Conservation (phyloP, 1,140 invertebrate species). For the Heliconius nattereri region DNA sequence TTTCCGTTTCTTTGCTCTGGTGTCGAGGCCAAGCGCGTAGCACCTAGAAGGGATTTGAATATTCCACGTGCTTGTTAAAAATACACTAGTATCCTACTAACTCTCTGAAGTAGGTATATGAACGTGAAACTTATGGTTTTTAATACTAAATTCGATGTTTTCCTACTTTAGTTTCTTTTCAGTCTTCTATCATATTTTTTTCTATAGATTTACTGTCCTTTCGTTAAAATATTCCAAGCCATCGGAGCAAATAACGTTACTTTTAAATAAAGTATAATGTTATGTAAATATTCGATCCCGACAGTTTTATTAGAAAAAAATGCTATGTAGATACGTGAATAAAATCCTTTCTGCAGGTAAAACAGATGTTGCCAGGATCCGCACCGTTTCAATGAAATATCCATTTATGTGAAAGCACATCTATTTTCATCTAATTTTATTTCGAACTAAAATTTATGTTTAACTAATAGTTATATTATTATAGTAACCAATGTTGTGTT, state of each 20-base stretch:
- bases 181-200: neutral
- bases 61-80: no score
- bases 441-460: conserved; percentile 1
- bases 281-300: conserved; percentile 30
- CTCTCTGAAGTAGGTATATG: no score
- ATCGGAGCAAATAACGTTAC: conserved; percentile 7
- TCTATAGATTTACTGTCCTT: neutral
- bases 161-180: neutral
- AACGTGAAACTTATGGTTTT: neutral
- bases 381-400: conserved; percentile 29
- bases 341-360: conserved; percentile 40
- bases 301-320: conserved; percentile 22
- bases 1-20: no score
- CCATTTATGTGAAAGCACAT: conserved; percentile 11
- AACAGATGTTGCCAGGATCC: conserved; percentile 44
- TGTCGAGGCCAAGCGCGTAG: no score
- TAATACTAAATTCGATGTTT: neutral
- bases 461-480: neutral
- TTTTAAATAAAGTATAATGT: conserved; percentile 20
- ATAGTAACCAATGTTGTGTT: neutral
- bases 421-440: conserved; percentile 10
- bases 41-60: no score
- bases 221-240: conserved; percentile 3
- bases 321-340: conserved; percentile 26
- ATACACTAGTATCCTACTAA: no score